Evolutionary conservation across 2,113 vertebrate species (phyloP).

Genomic region (Esox niger): DNA sequence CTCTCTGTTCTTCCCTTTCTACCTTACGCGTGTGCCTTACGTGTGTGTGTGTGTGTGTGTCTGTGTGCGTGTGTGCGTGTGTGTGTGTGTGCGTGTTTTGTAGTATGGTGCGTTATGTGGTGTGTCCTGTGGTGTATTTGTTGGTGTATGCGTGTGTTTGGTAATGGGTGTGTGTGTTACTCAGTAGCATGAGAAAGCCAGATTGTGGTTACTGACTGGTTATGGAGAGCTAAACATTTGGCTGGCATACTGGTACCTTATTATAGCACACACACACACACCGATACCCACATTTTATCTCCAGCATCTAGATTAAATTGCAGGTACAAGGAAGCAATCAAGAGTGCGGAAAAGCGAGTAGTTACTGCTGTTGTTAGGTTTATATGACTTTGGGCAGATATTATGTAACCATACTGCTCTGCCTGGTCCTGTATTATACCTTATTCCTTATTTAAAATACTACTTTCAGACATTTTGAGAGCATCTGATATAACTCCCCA

Average conservation of each 20-base stretch:
- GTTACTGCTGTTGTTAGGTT: conserved; percentile 2
- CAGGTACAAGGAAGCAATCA: conserved; percentile 21
- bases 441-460: too few relatives aligned
- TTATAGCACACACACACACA: conserved; percentile 20
- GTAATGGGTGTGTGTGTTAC: neutral
- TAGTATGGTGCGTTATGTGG: conserved; percentile 1
- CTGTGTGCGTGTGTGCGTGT: conserved; percentile 7
- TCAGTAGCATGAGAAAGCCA: conserved; percentile 4
- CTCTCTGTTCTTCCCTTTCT: too few relatives aligned
- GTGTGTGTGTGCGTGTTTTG: neutral
- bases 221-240: conserved; percentile 22
- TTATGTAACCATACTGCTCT: neutral
- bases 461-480: too few relatives aligned
- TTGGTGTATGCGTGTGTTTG: conserved; percentile 6
- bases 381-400: neutral
- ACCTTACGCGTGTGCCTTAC: too few relatives aligned
- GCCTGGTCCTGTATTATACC: too few relatives aligned
- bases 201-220: conserved; percentile 5
- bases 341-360: neutral
- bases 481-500: too few relatives aligned
- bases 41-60: too few relatives aligned
- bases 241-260: conserved; percentile 11
- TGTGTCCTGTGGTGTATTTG: neutral
- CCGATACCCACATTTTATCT: conserved; percentile 3
- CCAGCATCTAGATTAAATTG: conserved; percentile 29